phyloP scores from a whole-genome alignment of 1,140 invertebrate species.

The Neodiprion lecontei region DNA sequence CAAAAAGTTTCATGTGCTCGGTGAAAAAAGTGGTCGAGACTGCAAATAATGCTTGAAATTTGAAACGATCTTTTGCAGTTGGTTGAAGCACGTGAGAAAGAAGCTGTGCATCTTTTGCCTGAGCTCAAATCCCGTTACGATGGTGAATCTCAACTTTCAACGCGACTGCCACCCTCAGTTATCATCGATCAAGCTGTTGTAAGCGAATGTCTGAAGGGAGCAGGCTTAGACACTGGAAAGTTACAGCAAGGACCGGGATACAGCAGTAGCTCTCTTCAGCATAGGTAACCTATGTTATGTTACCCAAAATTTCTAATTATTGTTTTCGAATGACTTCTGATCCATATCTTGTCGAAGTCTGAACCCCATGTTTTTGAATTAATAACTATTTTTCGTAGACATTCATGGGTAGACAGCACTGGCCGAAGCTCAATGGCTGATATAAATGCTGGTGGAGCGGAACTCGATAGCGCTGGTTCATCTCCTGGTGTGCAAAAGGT shows the following conservation, averaged over 20 bases:
- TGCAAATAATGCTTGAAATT: not conserved
- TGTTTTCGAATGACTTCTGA: conserved; percentile 10
- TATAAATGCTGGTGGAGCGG: conserved; percentile 69
- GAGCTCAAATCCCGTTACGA: conserved; percentile 67
- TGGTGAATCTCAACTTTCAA: conserved; percentile 55
- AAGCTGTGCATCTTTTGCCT: conserved; percentile 72
- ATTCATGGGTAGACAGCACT: conserved; percentile 77
- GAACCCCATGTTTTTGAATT: too few relatives aligned
- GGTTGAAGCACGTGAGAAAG: conserved; percentile 68
- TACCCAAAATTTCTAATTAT: conserved; percentile 12
- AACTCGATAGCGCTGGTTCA: conserved; percentile 86
- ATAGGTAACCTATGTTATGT: conserved; percentile 41
- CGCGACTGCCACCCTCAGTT: conserved; percentile 61
- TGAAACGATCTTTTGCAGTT: conserved; percentile 58
- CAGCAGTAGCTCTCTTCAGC: conserved; percentile 51
- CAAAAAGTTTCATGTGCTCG: too few relatives aligned
- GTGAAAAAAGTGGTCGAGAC: too few relatives aligned
- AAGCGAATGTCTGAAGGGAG: conserved; percentile 72
- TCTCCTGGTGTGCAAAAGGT: conserved; percentile 84
- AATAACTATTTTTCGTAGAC: conserved; percentile 44
- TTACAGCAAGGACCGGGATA: conserved; percentile 72
- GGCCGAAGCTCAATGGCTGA: conserved; percentile 71
- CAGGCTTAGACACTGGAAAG: conserved; percentile 73
- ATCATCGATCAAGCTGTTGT: conserved; percentile 77
- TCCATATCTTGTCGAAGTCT: too few relatives aligned